phyloP scores from a whole-genome alignment of 2,797 vertebrate genomes.

The Cirrhinus mrigala region DNA sequence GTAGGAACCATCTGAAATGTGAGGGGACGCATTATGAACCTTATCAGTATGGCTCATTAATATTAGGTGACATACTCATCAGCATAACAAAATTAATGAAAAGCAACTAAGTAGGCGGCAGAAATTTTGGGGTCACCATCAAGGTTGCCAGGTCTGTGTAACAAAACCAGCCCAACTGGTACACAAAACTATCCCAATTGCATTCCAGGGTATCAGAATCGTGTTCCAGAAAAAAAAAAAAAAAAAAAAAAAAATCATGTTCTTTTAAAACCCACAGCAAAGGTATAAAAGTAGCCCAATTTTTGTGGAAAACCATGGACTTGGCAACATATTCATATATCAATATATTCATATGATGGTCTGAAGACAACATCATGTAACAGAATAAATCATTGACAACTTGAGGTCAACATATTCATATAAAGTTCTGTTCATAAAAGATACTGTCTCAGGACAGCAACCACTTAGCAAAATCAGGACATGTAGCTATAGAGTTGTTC shows the following conservation, averaged over 20 bases:
- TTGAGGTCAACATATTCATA: not conserved
- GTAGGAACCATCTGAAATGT: not conserved
- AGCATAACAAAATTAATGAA: not conserved
- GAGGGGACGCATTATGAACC: not conserved
- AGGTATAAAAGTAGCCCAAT: too few species aligned
- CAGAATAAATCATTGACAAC: not conserved
- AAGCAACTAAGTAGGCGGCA: not conserved
- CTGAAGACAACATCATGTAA: not conserved
- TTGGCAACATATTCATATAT: not conserved
- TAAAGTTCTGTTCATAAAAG: not conserved
- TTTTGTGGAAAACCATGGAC: too few species aligned
- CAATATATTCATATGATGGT: not conserved
- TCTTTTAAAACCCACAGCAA: too few species aligned
- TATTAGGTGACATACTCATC: not conserved
- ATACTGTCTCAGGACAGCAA: not conserved
- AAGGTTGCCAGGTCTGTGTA: not conserved
- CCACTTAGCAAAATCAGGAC: not conserved
- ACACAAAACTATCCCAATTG: not conserved
- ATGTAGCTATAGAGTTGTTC: not conserved
- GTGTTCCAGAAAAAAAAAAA: too few species aligned
- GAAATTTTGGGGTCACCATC: not conserved
- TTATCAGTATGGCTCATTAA: not conserved
- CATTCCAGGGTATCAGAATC: not conserved
- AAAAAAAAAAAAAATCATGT: too few species aligned
- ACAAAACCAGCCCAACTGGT: not conserved